Conservation (phyloP, 2,797 vertebrate genomes). For the Distichodus sexfasciatus region DNA sequence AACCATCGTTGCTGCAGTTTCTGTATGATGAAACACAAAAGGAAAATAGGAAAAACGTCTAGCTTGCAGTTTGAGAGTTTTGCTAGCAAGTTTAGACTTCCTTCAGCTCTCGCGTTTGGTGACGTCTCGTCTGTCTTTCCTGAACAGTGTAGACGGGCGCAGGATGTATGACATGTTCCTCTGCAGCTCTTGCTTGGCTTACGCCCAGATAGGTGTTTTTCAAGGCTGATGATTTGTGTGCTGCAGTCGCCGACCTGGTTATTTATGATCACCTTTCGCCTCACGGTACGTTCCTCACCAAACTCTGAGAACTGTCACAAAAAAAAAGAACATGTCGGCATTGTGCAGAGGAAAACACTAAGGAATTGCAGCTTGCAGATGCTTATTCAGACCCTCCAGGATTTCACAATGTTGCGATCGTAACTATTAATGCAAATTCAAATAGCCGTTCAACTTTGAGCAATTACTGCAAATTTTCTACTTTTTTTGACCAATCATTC, state of each 20-base stretch:
- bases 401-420: too few species aligned
- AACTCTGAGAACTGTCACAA: background rate
- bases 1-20: slow-evolving; percentile 8
- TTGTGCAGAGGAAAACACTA: background rate
- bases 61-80: slow-evolving; percentile 11
- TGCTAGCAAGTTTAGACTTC: slow-evolving; percentile 24
- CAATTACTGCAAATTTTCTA: too few species aligned
- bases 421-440: too few species aligned
- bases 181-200: slow-evolving; percentile 18
- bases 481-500: too few species aligned
- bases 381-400: too few species aligned
- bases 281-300: background rate
- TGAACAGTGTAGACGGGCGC: slow-evolving; percentile 34
- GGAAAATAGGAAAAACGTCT: background rate
- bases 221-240: slow-evolving; percentile 12
- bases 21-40: slow-evolving; percentile 3
- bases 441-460: too few species aligned
- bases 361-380: background rate
- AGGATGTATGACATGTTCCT: slow-evolving; percentile 9
- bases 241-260: background rate
- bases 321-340: background rate
- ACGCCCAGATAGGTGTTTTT: slow-evolving; percentile 24
- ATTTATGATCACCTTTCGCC: background rate
- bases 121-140: slow-evolving; percentile 31
- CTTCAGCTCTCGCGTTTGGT: slow-evolving; percentile 16